Conservation (phyloP, 2,888 invertebrate genomes). For the Malacosoma neustria region DNA sequence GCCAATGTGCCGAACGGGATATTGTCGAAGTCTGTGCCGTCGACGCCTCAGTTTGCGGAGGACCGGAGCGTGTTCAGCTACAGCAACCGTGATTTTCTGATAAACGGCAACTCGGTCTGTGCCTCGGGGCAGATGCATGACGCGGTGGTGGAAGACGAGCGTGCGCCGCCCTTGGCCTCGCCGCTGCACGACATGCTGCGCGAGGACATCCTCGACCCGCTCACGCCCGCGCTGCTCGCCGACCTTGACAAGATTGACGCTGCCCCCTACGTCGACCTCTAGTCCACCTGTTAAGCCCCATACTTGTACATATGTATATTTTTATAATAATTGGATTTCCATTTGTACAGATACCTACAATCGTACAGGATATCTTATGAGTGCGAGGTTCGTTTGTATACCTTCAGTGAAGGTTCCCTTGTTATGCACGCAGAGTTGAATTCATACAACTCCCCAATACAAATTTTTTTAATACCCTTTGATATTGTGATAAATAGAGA, state of each 20-base stretch:
- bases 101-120: slow-evolving; percentile 75
- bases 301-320: slow-evolving; percentile 38
- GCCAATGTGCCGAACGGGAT: slow-evolving; percentile 59
- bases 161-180: slow-evolving; percentile 38
- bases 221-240: slow-evolving; percentile 57
- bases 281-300: slow-evolving; percentile 30
- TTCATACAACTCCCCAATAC: background rate
- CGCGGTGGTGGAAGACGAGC: slow-evolving; percentile 39
- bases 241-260: slow-evolving; percentile 65
- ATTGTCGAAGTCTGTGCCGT: slow-evolving; percentile 84
- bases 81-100: slow-evolving; percentile 75
- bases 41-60: slow-evolving; percentile 75
- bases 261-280: slow-evolving; percentile 63
- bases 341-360: slow-evolving; percentile 54
- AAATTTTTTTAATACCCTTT: slow-evolving; percentile 7
- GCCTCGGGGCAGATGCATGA: slow-evolving; percentile 36
- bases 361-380: slow-evolving; percentile 48
- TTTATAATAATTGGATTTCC: slow-evolving; percentile 36
- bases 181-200: slow-evolving; percentile 59
- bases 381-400: slow-evolving; percentile 58
- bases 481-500: slow-evolving; percentile 40
- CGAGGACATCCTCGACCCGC: slow-evolving; percentile 52
- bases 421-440: background rate
- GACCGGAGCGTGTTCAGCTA: slow-evolving; percentile 74
- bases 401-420: slow-evolving; percentile 62